Evolutionary conservation across 2,113 vertebrate species (phyloP), one percentile per base, ranked within the genome.

Genomic region (Indicator indicator): DNA sequence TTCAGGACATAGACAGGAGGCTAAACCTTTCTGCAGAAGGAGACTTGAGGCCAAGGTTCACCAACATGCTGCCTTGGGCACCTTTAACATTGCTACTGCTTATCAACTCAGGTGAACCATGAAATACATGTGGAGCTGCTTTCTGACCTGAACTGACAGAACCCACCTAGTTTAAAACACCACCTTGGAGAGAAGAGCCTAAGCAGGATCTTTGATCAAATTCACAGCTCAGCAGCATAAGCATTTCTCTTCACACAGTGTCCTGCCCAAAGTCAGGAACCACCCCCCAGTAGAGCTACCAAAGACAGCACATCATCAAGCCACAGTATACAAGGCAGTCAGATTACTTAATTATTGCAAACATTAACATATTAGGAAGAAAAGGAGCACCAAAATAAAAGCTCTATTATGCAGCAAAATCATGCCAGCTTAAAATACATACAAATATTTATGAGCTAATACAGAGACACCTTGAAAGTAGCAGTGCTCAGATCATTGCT

Each of bases 401-500:
- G 44, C 20, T 69, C 30, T 19, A 36, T 44, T 58, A 44, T 5
- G 23, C 38, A 89, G 30, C 17, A 89, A 69, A 36, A 72, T 36
- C 33, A 42, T 18, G 23, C 9, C 28, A 75, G 15, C 70, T 74
- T 68, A 69, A 86, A 90, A 75, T 27, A 77, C 0, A 0, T 4
- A 9, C 0, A 0, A 71, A 16, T 27, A 5, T 52, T 52, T 26
- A 44, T 12, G 9, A 78, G 27, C 33, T 83, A 67, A 69, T 38
- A 83, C 11, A 84, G n/a, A 60, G 83, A 90, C 16, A 27, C 30
- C 87, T 60, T 74, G n/a, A 76, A 90, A 88, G 23, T 44, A 69
- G 63, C 28, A 28, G 38, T 59, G 28, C 6, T 56, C 64, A 94
- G 89, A 73, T 19, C 13, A 79, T 18, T 40, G 58, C 9, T 50